These are phyloP conservation scores for Aselliscus stoliczkanus DNA, from an alignment of 2,797 vertebrate genomes.

Conservation along the genomic window DNA sequence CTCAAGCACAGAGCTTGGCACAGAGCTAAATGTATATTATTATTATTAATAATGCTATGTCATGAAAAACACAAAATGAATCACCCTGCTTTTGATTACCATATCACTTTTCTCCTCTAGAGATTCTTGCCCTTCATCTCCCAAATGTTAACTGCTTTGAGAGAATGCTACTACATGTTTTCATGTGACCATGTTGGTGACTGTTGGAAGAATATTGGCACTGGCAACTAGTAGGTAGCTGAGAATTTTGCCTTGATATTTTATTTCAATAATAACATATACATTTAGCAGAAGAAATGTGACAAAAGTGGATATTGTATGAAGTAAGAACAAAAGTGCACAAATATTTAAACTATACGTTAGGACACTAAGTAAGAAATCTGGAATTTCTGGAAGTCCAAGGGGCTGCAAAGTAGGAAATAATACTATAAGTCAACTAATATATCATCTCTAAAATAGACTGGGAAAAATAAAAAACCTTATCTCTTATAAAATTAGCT, in stretches of 20 bases:
- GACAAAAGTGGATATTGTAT: background rate
- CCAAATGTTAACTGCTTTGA: conserved; percentile 33
- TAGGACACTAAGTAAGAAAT: background rate
- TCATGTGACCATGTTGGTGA: conserved; percentile 21
- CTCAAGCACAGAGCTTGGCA: background rate
- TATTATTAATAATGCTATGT: background rate
- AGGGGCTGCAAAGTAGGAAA: conserved; percentile 2
- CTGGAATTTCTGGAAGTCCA: background rate
- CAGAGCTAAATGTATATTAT: conserved; percentile 1
- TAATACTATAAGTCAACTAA: background rate
- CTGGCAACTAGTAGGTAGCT: conserved; percentile 11
- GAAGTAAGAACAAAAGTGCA: background rate
- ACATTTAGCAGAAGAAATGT: background rate
- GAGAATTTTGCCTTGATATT: conserved; percentile 11
- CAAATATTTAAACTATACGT: conserved; percentile 24
- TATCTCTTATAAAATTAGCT: background rate
- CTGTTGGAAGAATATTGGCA: background rate
- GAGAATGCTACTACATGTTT: background rate
- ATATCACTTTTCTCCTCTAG: conserved; percentile 24
- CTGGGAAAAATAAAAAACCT: background rate
- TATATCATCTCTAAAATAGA: conserved; percentile 13
- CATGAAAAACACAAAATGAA: conserved; percentile 44
- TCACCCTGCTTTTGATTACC: background rate
- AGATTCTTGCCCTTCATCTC: conserved; percentile 5
- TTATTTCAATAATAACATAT: background rate